Percentiles rank a stretch among this genome's conserved stretches.
phyloP scores from a whole-genome alignment of 2,113 vertebrate species.

The Podarcis raffonei region DNA sequence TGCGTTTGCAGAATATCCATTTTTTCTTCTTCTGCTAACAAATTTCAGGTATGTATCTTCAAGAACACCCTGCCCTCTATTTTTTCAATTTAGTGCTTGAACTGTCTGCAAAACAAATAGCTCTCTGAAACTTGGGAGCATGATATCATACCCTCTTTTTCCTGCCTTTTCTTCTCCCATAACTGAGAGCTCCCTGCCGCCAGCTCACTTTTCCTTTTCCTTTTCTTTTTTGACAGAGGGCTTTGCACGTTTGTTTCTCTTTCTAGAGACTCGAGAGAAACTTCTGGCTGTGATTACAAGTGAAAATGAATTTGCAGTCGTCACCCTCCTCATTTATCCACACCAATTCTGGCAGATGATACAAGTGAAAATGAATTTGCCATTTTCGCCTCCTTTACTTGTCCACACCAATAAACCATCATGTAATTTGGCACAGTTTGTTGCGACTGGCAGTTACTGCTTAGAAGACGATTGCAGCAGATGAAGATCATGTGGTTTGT shows the following conservation, averaged over 20 bases:
- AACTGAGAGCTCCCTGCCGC: not conserved
- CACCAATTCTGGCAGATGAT: conserved; percentile 41
- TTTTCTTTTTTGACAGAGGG: not conserved
- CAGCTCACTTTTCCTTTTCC: too few species aligned
- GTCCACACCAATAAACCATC: conserved; percentile 43
- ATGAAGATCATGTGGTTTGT: not conserved
- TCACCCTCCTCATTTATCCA: conserved; percentile 5
- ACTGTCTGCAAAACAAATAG: conserved; percentile 6
- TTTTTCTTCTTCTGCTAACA: conserved; percentile 25
- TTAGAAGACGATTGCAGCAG: conserved; percentile 15
- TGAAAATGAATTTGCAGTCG: conserved; percentile 3
- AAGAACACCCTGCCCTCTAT: conserved; percentile 34
- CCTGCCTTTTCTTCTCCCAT: not conserved
- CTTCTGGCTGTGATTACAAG: conserved; percentile 3
- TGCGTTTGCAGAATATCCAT: conserved; percentile 22
- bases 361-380: conserved; percentile 52
- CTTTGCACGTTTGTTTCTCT: conserved; percentile 7
- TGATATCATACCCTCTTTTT: not conserved
- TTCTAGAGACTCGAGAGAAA: not conserved
- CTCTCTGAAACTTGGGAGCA: conserved; percentile 7
- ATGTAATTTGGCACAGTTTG: conserved; percentile 43
- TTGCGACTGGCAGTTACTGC: conserved; percentile 35
- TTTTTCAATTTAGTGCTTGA: conserved; percentile 23
- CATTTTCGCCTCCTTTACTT: conserved; percentile 48
- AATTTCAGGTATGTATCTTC: not conserved